Evolutionary conservation across 2,113 vertebrate genomes (phyloP), one percentile per base, ranked within the genome.

Genomic region (Nibea coibor): DNA sequence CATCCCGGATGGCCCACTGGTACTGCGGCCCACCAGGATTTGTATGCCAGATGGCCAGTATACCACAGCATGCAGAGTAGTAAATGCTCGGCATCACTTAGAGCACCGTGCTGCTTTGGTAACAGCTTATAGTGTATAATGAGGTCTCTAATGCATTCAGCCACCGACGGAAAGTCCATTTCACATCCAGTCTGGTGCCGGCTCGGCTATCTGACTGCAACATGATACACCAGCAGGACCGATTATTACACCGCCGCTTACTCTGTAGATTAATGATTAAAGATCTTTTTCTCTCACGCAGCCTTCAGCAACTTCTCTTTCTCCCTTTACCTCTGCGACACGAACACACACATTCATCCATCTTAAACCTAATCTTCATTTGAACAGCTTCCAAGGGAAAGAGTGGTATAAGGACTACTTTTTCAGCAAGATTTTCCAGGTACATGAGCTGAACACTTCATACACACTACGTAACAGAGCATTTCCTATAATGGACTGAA

Each of bases 111-210:
- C 81, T 78, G 63, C 74, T 67, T 63, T 80, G 76, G 47, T 76
- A 88, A 80, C 74, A 59, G 84, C 73, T 56, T 75, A 66, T 24
- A 82, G 84, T 73, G 78, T 78, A 79, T 90, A 87, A 87, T 81
- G 84, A 87, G 87, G 59, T 87, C 82, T 87, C 68, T 90, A 90
- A 92, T 90, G 87, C 74, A 31, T 87, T 82, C 83, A 76, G 79
- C 77, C 67, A 48, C 24, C 12, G 42, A 82, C 51, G 66, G 83
- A 91, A 90, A 88, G 83, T 86, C 78, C 87, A 90, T 88, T 87
- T 80, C 67, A 54, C 63, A 58, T 84, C 74, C 51, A 87, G 73
- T 31, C 79, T 81, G 82, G 83, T 84, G 89, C 89, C 83, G 57
- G 35, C 86, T 51, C 20, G 69, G 66, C 83, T 84, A 53, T 78